Base-by-base conservation (phyloP, 2,797 vertebrate genomes). In the Morus bassanus region DNA sequence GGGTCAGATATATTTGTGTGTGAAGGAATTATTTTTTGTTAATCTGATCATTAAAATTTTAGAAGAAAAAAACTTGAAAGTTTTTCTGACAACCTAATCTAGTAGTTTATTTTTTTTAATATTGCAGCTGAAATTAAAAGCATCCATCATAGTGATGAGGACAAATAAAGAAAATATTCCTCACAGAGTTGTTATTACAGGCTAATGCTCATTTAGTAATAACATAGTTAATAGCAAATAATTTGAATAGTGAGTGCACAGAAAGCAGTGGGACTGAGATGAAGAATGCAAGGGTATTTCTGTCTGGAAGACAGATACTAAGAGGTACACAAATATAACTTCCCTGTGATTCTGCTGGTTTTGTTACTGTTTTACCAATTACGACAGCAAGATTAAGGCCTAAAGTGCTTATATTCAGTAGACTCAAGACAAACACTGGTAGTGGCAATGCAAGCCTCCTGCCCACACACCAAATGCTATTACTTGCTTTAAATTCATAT, bases 91-190 rank as follows among this genome's bases (percentile, higher is more conserved):
- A 92, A 37, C 27, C 13, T 61, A 64, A 76, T 83, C 57, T 81
- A 67, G 18, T 78, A 64, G 57, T 24, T 74, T 88, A 3, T 39
- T 84, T 89, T 83, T 77, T 74, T 70, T 65, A 65, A 61, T 93
- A 86, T 48, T 80, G 50, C 21, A 82, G n/a, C 41, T 89, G 51
- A 93, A 89, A 91, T 93, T 94, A 91, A 96, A 93, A 74, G 11
- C 35, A 74, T 93, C 57, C 2, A 0, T 94, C 87, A 74, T 59
- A 65, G 28, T 86, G 46, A 51, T 76, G 33, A 24, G 24, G 28
- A 86, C 83, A 82, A 79, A 92, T 67, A 75, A 89, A 85, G 41
- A 69, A 85, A 86, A 54, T 83, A 65, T 59, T 88, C 24, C 39
- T 91, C 23, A 3, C 19, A 39, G 60, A 84, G 37, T 70, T 91